A percentile compares a stretch with the other conserved stretches of the same genome.
These are phyloP conservation scores for Sinelater perroti DNA, from an alignment of 2,888 invertebrate genomes.

Conservation along the genomic window DNA sequence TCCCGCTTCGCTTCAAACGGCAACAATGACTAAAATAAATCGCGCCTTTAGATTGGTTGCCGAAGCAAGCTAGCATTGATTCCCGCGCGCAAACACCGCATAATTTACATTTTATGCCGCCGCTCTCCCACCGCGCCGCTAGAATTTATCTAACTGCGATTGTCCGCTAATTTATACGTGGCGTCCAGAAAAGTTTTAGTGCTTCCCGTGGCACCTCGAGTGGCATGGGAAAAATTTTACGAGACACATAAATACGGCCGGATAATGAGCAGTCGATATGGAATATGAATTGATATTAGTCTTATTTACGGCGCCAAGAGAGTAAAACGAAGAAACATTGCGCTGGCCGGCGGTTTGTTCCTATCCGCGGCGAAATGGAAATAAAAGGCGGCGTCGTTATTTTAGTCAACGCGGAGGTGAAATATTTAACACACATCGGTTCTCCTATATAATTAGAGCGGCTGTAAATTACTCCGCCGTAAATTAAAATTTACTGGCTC, in stretches of 20 bases:
- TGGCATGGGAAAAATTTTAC: constrained; percentile 10
- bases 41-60: no score
- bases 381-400: background rate
- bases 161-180: background rate
- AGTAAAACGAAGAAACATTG: background rate
- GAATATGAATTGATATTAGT: background rate
- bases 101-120: no score
- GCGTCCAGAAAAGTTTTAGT: background rate
- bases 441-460: constrained; percentile 7
- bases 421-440: constrained; percentile 6
- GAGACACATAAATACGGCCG: constrained; percentile 3
- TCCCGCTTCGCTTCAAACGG: no score
- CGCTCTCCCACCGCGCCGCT: no score
- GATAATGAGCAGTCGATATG: constrained; percentile 5
- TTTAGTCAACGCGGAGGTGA: background rate
- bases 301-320: no score
- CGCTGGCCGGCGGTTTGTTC: background rate
- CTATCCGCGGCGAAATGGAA: background rate
- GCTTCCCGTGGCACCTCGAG: background rate
- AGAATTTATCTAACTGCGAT: no score
- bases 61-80: no score
- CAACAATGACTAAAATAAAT: no score
- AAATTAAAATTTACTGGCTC: constrained; percentile 13
- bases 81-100: no score
- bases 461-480: background rate